Evolutionary conservation across 2,888 invertebrate genomes (phyloP), one percentile per base, ranked within the genome.

Genomic region (Spisula subtruncata): DNA sequence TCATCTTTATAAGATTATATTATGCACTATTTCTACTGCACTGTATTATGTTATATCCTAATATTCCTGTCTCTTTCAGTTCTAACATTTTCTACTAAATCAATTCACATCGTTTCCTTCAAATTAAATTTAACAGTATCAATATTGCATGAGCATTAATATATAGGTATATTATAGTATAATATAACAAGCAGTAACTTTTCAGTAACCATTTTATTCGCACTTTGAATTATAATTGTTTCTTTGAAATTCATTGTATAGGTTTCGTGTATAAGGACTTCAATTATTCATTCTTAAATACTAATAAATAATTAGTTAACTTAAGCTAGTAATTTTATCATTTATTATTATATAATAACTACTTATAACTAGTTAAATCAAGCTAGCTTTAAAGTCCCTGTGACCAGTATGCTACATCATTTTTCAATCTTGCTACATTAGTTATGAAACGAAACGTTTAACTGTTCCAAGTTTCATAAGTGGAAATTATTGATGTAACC

Each of bases 1-100:
- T 66, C 60, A n/a, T 25, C 60, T 66, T 6, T 66, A 66, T 25
- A 41, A 41, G 2, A 66, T 66, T 66, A 66, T 25, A n/a, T n/a
- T n/a, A 66, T 66, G 60, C 60, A 66, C 60, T 66, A 25, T n/a
- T 66, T 66, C 60, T 66, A 66, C 25, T 25, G 60, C 60, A 66
- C 60, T 66, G 25, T 66, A 66, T 66, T 25, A 10, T 66, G 25
- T 66, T 1, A 51, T 8, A 60, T 60, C 14, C 6, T 56, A n/a
- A 1, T 56, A 56, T 18, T 56, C 56, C 56, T 8, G 25, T 66
- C 25, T 66, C n/a, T 66, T 25, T 25, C 60, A 25, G 25, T 66
- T n/a, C 25, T n/a, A 60, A n/a, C 25, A 60, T 60, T n/a, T n/a
- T 60, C 60, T 66, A 66, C 25, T 25, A 8, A n/a, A 66, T 25